Base-by-base conservation (phyloP, 1,140 invertebrate genomes). In the Calephelis virginiensis region DNA sequence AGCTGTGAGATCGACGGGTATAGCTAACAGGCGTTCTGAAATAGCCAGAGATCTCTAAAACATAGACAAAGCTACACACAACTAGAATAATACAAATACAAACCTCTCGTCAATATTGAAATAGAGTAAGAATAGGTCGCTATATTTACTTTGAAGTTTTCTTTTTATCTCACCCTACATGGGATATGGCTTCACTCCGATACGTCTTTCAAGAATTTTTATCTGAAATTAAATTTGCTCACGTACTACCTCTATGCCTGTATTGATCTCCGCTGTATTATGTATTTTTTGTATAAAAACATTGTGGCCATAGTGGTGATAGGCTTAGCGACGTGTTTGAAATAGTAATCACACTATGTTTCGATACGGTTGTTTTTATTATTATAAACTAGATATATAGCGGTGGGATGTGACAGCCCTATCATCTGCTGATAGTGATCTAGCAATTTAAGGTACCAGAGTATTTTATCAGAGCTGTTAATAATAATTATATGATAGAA, bases 131-230 rank as follows among this genome's bases (percentile, higher is more conserved):
- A 60, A 68, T 60, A 28, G 53, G 37, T 64, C 28, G 46, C 45
- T 64, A 60, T 64, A 67, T 68, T 64, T 50, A 56, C 62, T 64
- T 68, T 68, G 62, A 68, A 68, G 67, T 64, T 68, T 43, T 13
- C 38, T 63, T 68, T 61, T 61, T 48, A 45, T 56, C 49, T 53
- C 13, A 68, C 63, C 53, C 40, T 62, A 28, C 43, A 37, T 43
- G 48, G 56, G 53, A 50, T 47, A 60, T 40, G 45, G 49, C 45
- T 63, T 12, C 53, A 17, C 28, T 28, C 53, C 53, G 28, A 12
- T 56, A 56, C 17, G 50, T 59, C 53, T 59, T 59, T 59, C 28
- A 38, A 46, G 50, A 63, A 47, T 63, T 63, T 63, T 48, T 48
- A 47, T 63, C 46, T 63, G n/a, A 63, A 63, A 63, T 63, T 63